Evolutionary conservation across 2,888 invertebrate species (phyloP), one percentile per base, ranked within the genome.

Genomic region (Drosophila pseudotakahashii): DNA sequence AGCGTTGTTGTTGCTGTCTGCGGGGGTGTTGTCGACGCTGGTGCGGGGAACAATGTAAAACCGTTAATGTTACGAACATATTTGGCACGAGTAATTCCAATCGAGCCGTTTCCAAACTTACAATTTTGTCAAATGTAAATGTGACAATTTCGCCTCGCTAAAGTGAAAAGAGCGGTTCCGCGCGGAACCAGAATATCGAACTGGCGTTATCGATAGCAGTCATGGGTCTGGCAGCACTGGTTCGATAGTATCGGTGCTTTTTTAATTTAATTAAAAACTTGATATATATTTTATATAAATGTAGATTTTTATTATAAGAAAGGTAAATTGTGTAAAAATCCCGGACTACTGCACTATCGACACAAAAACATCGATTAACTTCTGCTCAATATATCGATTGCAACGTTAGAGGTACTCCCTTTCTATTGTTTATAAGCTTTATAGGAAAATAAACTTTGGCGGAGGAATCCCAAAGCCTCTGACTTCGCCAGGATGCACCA

Each of bases 401-500:
- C 13, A n/a, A 23, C 26, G 7, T 45, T 23, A 45, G 44, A 7
- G 44, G 26, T 26, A 45, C 23, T 13, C 44, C 26, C 26, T 7
- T n/a, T 26, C 19, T 26, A 16, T 26, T 45, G 23, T 26, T 45
- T 45, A 45, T 45, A 26, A 45, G 44, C 44, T 45, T 45, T 45
- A 4, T 26, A 32, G 16, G 11, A 32, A 32, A 47, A 47, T 32
- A 47, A 47, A 14, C 9, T n/a, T n/a, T 5, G 45, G 26, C 45
- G 45, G 45, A 45, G 45, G 26, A 45, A 9, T 30, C 4, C n/a
- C 4, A n/a, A 0, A 26, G 2, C n/a, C 14, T 32, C 10, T 2
- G 11, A 30, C 6, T 47, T 47, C 11, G 47, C 11, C 44, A 77
- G 83, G 79, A 92, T 92, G 91, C 92, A 92, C 77, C 97, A 97